Base-by-base conservation (phyloP, 1,140 invertebrate species). In the Oryctes rhinoceros region DNA sequence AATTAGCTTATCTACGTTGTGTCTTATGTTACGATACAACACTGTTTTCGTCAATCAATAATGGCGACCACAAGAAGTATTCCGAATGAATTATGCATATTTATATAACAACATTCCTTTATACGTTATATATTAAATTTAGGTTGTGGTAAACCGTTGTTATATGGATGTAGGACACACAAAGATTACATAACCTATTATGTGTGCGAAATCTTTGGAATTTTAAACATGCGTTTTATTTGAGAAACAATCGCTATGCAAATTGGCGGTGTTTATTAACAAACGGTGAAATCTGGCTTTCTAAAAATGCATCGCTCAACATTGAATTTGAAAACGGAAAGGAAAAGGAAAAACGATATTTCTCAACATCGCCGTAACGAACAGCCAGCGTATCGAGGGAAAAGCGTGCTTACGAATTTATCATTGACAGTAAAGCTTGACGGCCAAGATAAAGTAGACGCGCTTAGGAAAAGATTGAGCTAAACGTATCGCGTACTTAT, bases 191-290 rank as follows among this genome's bases (percentile, higher is more conserved):
- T 71, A 71, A 71, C 65, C 4, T 24, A 15, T 18, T 18, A 18
- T 59, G 53, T 18, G 53, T 59, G 53, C 53, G 53, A 59, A 71
- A 37, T 30, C 65, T 35, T 37, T 71, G 65, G 65, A 71, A 71
- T 71, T 71, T 71, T 37, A 71, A 71, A 37, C 20, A 71, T 37
- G 65, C 24, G 65, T 71, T 71, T 30, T 71, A 71, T 71, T 71
- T 71, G 18, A 37, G 65, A 71, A 71, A 71, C 65, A 71, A 71
- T 71, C 65, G 65, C 10, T 71, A 71, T 71, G 65, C 65, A 71
- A 71, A 71, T 71, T 71, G 11, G 35, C 24, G 24, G 5, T 18
- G 35, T 71, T 71, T 71, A 71, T 71, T 71, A 71, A 15, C 65
- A 37, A 20, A 24, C 65, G 9, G 65, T 30, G 65, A 71, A 35